Evolutionary conservation across 1,140 invertebrate species (phyloP).

Genomic region (Rhizoglyphus robini): DNA sequence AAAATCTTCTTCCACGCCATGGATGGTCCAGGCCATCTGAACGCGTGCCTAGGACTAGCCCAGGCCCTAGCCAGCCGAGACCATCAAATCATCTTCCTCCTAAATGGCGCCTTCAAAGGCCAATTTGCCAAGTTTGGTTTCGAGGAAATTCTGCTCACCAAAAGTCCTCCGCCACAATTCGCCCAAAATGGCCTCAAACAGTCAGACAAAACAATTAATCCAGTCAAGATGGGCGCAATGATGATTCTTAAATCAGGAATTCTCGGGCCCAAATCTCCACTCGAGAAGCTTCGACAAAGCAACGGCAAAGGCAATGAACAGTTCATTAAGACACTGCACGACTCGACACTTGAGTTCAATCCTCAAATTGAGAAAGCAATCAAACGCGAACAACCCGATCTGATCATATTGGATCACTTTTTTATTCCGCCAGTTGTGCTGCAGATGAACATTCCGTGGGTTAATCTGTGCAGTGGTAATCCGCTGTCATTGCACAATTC

Average conservation of each 20-base stretch:
- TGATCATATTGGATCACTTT: slow-evolving; percentile 18
- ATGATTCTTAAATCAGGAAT: not conserved
- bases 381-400: slow-evolving; percentile 10
- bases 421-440: not conserved
- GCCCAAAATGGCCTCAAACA: not conserved
- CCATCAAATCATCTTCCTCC: not conserved
- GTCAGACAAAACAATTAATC: not conserved
- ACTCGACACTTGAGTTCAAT: not conserved
- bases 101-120: not conserved
- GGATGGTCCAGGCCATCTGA: not conserved
- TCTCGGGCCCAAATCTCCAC: not conserved
- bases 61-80: not conserved
- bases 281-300: not conserved
- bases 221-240: not conserved
- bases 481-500: slow-evolving; percentile 8
- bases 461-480: slow-evolving; percentile 5
- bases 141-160: not conserved
- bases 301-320: not conserved
- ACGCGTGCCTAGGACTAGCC: not conserved
- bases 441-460: not conserved
- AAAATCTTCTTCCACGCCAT: not conserved
- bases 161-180: not conserved
- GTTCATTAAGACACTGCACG: not conserved
- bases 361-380: not conserved
- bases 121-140: not conserved